These are phyloP conservation scores for Rhodinocichla rosea DNA, from an alignment of 2,113 vertebrate genomes.

Conservation along the genomic window DNA sequence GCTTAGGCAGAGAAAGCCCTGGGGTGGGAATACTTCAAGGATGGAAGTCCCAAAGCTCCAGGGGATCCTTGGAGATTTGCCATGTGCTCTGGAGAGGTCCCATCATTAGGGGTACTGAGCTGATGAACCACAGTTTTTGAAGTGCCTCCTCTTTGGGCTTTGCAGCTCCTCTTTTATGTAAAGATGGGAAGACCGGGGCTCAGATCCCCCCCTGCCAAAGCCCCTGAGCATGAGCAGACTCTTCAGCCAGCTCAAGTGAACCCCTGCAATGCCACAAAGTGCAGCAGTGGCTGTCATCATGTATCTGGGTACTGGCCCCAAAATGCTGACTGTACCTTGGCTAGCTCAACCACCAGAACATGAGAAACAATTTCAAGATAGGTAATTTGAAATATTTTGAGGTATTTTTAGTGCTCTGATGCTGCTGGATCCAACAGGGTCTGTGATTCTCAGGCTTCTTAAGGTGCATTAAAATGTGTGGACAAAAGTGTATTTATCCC, in stretches of 20 bases:
- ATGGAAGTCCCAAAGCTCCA: neutral
- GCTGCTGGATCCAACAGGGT: neutral
- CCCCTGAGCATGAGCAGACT: neutral
- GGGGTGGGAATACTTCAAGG: neutral
- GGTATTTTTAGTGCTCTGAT: neutral
- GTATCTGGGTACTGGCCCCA: neutral
- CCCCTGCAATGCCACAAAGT: neutral
- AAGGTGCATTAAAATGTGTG: neutral
- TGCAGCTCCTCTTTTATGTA: neutral
- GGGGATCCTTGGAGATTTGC: neutral
- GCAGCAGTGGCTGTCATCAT: neutral
- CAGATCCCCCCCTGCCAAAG: neutral
- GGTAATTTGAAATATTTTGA: neutral
- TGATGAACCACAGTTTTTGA: neutral
- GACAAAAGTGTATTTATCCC: neutral
- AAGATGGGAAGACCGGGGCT: neutral
- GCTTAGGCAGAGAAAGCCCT: neutral
- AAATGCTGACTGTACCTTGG: neutral
- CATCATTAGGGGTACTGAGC: neutral
- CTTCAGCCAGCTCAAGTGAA: neutral
- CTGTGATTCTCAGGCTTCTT: neutral
- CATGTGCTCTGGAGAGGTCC: neutral
- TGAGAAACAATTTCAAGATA: neutral
- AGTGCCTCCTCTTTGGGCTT: neutral
- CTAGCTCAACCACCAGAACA: neutral